A percentile compares a stretch with the other conserved stretches of the same genome.
phyloP scores from a whole-genome alignment of 92 coral and sea anemone genomes.

The Desmophyllum pertusum region DNA sequence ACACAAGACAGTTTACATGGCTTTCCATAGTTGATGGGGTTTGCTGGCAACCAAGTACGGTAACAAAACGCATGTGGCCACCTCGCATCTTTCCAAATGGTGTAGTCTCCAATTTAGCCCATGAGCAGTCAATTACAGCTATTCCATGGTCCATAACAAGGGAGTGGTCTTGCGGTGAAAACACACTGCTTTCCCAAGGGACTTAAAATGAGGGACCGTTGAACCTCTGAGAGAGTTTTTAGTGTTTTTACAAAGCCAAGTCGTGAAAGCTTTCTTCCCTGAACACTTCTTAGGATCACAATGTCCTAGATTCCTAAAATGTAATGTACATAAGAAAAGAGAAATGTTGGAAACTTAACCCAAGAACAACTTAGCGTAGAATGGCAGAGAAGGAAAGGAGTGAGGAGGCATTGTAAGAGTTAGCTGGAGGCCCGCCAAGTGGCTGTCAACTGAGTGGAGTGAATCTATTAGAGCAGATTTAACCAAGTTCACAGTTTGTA shows the following conservation, averaged over 20 bases:
- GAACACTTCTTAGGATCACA: slow-evolving; percentile 99
- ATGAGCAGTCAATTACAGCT: slow-evolving; percentile 98
- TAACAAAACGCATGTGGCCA: slow-evolving; percentile 78
- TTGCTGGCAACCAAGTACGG: slow-evolving; percentile 97
- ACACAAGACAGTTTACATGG: slow-evolving; percentile 97
- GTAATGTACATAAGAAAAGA: background rate
- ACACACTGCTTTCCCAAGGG: slow-evolving; percentile 94
- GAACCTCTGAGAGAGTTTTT: slow-evolving; percentile 81
- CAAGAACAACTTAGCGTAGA: no score
- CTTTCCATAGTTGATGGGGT: slow-evolving; percentile 95
- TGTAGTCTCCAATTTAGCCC: slow-evolving; percentile 95
- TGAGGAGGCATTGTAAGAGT: no score
- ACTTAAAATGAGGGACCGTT: slow-evolving; percentile 87
- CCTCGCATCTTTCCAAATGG: slow-evolving; percentile 92
- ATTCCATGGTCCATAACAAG: slow-evolving; percentile 77
- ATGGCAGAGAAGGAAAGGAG: no score
- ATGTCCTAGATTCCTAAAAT: slow-evolving; percentile 87
- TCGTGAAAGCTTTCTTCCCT: slow-evolving; percentile 89
- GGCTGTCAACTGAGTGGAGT: no score
- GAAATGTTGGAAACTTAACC: no score
- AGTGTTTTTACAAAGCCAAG: slow-evolving; percentile 92
- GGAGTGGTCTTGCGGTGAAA: slow-evolving; percentile 77
- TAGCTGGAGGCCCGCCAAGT: no score
- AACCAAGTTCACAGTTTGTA: no score
- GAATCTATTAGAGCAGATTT: no score